These are phyloP conservation scores for Columba guinea DNA, from an alignment of 2,797 vertebrate genomes.

Conservation along the genomic window DNA sequence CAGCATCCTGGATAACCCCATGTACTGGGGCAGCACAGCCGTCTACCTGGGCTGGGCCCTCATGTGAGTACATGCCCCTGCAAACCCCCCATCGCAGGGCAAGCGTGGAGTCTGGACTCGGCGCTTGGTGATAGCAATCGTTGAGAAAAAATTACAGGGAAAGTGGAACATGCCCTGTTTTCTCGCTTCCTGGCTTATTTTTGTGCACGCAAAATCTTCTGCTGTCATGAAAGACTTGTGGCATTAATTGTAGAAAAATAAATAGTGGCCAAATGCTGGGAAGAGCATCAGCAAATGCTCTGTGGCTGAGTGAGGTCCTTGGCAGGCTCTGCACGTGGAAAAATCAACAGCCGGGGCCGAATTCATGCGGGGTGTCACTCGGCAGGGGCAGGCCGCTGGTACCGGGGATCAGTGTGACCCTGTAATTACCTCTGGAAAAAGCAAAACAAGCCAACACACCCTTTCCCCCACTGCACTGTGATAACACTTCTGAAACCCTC, in stretches of 20 bases:
- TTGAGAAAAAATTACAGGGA: background rate
- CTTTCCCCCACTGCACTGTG: background rate
- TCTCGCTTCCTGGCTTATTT: background rate
- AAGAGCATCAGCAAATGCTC: conserved; percentile 8
- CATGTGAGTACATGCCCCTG: conserved; percentile 81
- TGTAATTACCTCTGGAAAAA: conserved; percentile 25
- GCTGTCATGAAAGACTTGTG: background rate
- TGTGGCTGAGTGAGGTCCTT: conserved; percentile 5
- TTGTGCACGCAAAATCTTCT: background rate
- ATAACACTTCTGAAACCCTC: conserved; percentile 37
- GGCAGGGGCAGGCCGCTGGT: background rate
- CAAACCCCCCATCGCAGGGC: background rate
- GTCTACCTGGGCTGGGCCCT: conserved; percentile 92
- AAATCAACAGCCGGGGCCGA: conserved; percentile 43
- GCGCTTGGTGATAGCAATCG: background rate
- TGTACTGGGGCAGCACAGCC: conserved; percentile 96
- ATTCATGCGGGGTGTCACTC: conserved; percentile 23
- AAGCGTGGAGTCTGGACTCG: background rate
- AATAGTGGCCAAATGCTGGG: background rate
- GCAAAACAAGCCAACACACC: conserved; percentile 5
- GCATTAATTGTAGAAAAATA: background rate
- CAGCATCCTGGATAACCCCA: conserved; percentile 89
- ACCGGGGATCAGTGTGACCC: conserved; percentile 20
- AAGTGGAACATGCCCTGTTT: background rate
- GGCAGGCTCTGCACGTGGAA: conserved; percentile 47